Evolutionary conservation across 2,797 vertebrate genomes (phyloP).

Genomic region (Gallinago nigripennis): DNA sequence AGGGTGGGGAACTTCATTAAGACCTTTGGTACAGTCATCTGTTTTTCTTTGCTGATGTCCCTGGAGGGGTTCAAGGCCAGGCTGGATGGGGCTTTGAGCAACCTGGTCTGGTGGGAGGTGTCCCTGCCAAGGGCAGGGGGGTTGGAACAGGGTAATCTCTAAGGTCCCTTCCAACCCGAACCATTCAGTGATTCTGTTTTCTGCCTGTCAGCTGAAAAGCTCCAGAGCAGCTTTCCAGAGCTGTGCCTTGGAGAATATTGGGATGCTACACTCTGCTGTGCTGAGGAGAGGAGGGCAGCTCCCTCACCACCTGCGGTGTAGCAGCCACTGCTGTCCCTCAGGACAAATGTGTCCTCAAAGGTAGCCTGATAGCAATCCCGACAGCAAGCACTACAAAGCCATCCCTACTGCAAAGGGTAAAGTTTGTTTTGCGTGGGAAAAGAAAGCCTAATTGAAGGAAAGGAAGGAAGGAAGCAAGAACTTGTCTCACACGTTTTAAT

Average conservation of each 20-base stretch:
- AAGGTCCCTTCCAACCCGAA: background rate
- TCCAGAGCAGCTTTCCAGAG: background rate
- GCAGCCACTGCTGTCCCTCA: background rate
- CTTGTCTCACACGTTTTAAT: background rate
- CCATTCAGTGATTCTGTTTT: background rate
- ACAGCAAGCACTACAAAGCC: background rate
- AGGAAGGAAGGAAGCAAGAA: background rate
- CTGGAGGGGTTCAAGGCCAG: background rate
- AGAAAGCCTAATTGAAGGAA: background rate
- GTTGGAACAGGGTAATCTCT: background rate
- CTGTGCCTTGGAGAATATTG: background rate
- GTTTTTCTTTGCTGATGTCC: background rate
- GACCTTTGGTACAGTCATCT: background rate
- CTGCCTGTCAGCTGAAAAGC: background rate
- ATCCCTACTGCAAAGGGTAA: background rate
- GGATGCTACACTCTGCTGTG: fast-evolving
- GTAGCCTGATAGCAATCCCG: background rate
- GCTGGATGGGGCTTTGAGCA: background rate
- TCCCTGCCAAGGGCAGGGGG: background rate
- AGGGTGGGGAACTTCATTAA: background rate
- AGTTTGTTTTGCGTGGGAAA: background rate
- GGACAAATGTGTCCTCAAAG: background rate
- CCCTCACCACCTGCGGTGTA: no score
- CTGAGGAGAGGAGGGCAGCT: background rate
- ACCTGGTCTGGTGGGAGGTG: background rate